Percentiles rank a stretch among this genome's conserved stretches.
Evolutionary conservation across 2,888 invertebrate genomes (phyloP).

Genomic region (Oligia latruncula): DNA sequence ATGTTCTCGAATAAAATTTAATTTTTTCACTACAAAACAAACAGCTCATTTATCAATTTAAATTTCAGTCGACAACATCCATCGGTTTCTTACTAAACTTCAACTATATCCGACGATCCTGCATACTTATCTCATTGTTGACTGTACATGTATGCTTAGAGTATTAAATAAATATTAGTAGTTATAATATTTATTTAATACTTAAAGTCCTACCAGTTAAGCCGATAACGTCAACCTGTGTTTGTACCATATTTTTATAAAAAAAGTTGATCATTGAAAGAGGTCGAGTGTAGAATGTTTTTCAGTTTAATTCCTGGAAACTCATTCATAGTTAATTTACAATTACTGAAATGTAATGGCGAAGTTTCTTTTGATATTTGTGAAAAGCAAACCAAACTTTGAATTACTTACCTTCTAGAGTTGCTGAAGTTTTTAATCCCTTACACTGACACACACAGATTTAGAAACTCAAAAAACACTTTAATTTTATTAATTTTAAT

Average conservation of each 20-base stretch:
- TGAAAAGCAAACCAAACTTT: conserved; percentile 25
- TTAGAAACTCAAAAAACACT: not conserved
- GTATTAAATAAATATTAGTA: not conserved
- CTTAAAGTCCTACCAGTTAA: too few relatives aligned
- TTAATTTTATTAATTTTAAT: not conserved
- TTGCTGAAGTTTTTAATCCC: conserved; percentile 37
- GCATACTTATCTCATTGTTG: too few relatives aligned
- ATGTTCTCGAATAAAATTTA: too few relatives aligned
- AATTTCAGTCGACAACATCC: too few relatives aligned
- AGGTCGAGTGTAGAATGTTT: not conserved
- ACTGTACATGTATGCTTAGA: not conserved
- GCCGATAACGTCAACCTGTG: too few relatives aligned
- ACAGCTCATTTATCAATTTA: too few relatives aligned
- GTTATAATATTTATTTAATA: too few relatives aligned
- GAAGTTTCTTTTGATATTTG: conserved; percentile 12
- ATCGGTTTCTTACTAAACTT: too few relatives aligned
- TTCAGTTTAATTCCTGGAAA: not conserved
- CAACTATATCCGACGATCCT: too few relatives aligned
- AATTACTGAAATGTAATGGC: not conserved
- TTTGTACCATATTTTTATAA: not conserved
- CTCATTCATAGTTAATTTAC: conserved; percentile 11
- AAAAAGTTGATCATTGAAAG: not conserved
- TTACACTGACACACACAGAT: conserved; percentile 45
- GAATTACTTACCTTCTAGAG: conserved; percentile 45
- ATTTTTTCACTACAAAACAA: too few relatives aligned